Base-by-base conservation (phyloP, 2,797 vertebrate genomes). In the Alcedo atthis region DNA sequence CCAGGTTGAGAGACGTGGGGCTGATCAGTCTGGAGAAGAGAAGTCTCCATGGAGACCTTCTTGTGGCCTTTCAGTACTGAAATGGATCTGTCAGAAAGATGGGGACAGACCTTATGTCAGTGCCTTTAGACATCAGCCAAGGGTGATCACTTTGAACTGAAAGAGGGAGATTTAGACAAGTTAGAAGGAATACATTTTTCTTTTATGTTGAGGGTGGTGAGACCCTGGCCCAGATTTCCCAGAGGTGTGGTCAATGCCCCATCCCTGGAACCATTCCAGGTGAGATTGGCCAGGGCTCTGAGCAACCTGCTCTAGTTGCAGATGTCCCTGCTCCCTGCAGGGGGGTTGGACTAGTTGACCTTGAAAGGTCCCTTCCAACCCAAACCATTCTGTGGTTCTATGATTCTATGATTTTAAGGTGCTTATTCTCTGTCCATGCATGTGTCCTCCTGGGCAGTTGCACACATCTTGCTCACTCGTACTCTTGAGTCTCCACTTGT, bases 401-500 rank as follows among this genome's bases (percentile, higher is more conserved):
- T 43, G 40, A 21, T 42, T 43, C 28, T 63, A 6, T 57, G 54
- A 24, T 33, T 73, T 26, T 22, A 20, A 80, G 73, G 35, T 7
- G 13, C 35, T 71, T 3, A 5, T 5, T 16, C 33, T 49, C 28
- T 15, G 40, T 45, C 40, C 9, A 5, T 5, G 21, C 1, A 0
- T 22, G 1, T 12, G 26, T 55, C 35, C 48, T 55, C 55, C 30
- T 0, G 2, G 22, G 14, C 0, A 3, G 48, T 20, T 37, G 55
- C 49, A 33, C 19, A 32, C 19, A n/a, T 68, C 42, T 79, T 37
- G 54, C 48, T 83, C 33, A 19, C 40, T 59, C 79, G 30, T 48
- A 20, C 3, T 55, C 13, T 61, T 55, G 46, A 46, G 26, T 59
- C 73, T 42, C 30, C 0, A 0, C 30, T 75, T 62, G 48, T 12